phyloP scores from a whole-genome alignment of 2,113 vertebrate genomes.

The Lontra canadensis region DNA sequence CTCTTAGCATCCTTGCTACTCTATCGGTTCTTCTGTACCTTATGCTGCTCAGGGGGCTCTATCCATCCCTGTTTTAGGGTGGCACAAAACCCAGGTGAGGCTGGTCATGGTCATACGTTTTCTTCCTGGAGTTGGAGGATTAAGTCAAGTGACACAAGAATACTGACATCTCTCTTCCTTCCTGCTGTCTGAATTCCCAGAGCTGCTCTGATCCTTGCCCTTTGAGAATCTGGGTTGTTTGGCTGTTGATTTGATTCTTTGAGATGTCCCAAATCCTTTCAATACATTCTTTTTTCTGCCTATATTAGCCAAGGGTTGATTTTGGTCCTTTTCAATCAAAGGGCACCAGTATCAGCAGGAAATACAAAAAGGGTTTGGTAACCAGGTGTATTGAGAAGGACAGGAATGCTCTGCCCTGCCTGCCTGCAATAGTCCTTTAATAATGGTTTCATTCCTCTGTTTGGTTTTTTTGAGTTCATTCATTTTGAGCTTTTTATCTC shows the following conservation, averaged over 20 bases:
- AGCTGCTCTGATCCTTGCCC: neutral
- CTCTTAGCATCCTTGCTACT: neutral
- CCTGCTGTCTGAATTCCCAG: neutral
- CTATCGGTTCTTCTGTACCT: neutral
- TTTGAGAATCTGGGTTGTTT: constrained; percentile 10
- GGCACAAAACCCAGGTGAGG: neutral
- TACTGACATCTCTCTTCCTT: neutral
- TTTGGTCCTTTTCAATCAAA: constrained; percentile 1
- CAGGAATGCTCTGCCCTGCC: neutral
- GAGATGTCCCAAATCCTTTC: neutral
- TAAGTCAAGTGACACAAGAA: neutral
- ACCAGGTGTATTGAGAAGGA: neutral
- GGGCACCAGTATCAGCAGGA: neutral
- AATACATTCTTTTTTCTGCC: neutral
- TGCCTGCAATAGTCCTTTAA: neutral
- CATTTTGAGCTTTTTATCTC: constrained; percentile 48
- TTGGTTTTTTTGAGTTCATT: neutral
- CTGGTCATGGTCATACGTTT: neutral
- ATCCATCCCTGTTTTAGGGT: neutral
- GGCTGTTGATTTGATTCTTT: constrained; percentile 31
- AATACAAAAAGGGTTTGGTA: neutral
- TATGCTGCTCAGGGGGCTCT: neutral
- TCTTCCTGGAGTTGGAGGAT: neutral
- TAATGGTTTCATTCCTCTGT: neutral
- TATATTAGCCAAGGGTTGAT: neutral